phyloP scores from a whole-genome alignment of 2,113 vertebrate species.

The Myodes glareolus region DNA sequence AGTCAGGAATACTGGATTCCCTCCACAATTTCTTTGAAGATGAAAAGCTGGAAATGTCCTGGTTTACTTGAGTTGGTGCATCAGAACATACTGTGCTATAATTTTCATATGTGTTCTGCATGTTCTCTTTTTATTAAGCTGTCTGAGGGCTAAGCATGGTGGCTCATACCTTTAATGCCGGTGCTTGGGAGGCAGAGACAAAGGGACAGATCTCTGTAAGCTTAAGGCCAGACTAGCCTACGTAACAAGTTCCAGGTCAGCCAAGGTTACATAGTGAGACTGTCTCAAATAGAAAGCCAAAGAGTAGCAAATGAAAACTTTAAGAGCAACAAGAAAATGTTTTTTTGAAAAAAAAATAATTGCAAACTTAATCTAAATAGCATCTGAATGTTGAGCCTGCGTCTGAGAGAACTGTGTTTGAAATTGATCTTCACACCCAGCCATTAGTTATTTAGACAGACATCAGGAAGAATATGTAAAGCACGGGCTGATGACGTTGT shows the following conservation, averaged over 20 bases:
- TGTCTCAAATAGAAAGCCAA: neutral
- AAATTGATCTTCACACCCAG: neutral
- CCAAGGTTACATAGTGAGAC: neutral
- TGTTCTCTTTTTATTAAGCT: constrained; percentile 23
- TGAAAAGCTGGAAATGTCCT: neutral
- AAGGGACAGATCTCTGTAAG: neutral
- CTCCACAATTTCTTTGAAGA: neutral
- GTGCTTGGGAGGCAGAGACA: neutral
- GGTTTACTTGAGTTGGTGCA: neutral
- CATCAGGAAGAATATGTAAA: neutral
- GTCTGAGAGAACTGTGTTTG: constrained; percentile 9
- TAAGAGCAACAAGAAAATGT: neutral
- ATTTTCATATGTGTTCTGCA: neutral
- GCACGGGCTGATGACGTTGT: neutral
- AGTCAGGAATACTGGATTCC: neutral
- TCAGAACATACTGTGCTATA: neutral
- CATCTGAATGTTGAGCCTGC: neutral
- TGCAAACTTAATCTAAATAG: neutral
- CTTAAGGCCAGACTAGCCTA: neutral
- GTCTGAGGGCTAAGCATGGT: neutral
- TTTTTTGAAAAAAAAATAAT: neutral
- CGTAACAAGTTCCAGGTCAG: neutral
- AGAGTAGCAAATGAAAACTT: neutral
- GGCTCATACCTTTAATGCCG: neutral
- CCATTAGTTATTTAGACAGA: neutral